Evolutionary conservation across 2,888 invertebrate genomes (phyloP).

Genomic region (Cantharis rustica): DNA sequence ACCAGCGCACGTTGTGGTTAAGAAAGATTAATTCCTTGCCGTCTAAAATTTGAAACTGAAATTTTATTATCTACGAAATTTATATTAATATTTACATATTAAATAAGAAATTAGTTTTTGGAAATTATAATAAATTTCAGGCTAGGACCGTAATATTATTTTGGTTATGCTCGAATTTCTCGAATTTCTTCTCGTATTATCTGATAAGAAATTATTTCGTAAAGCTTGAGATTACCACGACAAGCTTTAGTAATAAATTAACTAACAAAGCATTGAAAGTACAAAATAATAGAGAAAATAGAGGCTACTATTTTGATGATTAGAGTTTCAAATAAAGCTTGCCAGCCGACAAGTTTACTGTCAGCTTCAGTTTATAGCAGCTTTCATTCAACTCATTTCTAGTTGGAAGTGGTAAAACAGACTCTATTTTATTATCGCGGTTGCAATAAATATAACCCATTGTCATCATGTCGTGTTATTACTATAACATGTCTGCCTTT

Average conservation of each 20-base stretch:
- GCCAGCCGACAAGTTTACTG: slow-evolving; percentile 8
- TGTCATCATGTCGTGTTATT: slow-evolving; percentile 16
- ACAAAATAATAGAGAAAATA: background rate
- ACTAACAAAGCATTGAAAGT: background rate
- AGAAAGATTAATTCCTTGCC: background rate
- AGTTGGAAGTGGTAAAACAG: slow-evolving; percentile 14
- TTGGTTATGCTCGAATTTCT: too few relatives aligned
- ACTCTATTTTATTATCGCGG: slow-evolving; percentile 12
- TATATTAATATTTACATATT: background rate
- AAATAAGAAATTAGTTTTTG: background rate
- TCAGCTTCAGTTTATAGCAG: slow-evolving; percentile 16
- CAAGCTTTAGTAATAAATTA: background rate
- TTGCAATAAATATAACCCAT: slow-evolving; percentile 16
- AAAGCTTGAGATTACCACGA: background rate
- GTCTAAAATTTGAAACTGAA: background rate
- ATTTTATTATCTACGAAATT: background rate
- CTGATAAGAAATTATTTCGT: background rate
- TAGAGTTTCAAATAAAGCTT: slow-evolving; percentile 13
- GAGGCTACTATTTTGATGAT: slow-evolving; percentile 3
- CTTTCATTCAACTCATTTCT: slow-evolving; percentile 14
- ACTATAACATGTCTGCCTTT: slow-evolving; percentile 13
- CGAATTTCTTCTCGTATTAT: background rate
- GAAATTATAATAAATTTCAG: background rate
- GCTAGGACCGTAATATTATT: too few relatives aligned
- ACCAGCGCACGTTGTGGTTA: background rate